These are phyloP conservation scores for Contarinia nasturtii DNA, from an alignment of 1,140 invertebrate genomes.

Conservation along the genomic window DNA sequence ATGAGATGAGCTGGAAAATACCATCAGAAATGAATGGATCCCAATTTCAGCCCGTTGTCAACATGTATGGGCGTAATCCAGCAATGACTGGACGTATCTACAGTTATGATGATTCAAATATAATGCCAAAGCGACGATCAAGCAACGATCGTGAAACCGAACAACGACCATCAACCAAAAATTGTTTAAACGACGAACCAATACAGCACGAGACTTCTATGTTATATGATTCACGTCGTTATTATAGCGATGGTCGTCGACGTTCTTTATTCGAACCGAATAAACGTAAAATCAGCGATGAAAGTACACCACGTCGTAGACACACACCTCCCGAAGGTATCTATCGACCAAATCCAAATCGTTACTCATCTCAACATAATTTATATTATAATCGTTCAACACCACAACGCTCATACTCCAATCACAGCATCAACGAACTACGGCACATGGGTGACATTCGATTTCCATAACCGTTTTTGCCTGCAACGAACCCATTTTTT, in stretches of 20 bases:
- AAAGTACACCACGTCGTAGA: slow-evolving; percentile 20
- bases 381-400: slow-evolving; percentile 19
- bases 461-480: neutral
- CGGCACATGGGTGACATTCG: slow-evolving; percentile 1
- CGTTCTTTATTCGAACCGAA: slow-evolving; percentile 14
- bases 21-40: slow-evolving; percentile 11
- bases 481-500: too few relatives aligned
- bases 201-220: slow-evolving; percentile 3
- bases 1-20: slow-evolving; percentile 50
- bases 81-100: slow-evolving; percentile 1
- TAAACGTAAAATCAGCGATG: slow-evolving; percentile 13
- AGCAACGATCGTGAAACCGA: slow-evolving; percentile 8
- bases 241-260: slow-evolving; percentile 19
- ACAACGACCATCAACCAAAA: neutral
- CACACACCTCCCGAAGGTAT: slow-evolving; percentile 20
- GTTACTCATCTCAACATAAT: slow-evolving; percentile 31
- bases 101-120: slow-evolving; percentile 13
- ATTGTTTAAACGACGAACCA: neutral
- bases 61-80: neutral
- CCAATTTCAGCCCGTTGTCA: slow-evolving; percentile 14
- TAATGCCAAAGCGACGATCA: slow-evolving; percentile 12
- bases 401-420: neutral
- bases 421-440: neutral
- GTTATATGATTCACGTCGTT: slow-evolving; percentile 16
- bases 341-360: slow-evolving; percentile 12